Evolutionary conservation across 1,140 invertebrate species (phyloP), one percentile per base, ranked within the genome.

Genomic region (Ceratina calcarata): DNA sequence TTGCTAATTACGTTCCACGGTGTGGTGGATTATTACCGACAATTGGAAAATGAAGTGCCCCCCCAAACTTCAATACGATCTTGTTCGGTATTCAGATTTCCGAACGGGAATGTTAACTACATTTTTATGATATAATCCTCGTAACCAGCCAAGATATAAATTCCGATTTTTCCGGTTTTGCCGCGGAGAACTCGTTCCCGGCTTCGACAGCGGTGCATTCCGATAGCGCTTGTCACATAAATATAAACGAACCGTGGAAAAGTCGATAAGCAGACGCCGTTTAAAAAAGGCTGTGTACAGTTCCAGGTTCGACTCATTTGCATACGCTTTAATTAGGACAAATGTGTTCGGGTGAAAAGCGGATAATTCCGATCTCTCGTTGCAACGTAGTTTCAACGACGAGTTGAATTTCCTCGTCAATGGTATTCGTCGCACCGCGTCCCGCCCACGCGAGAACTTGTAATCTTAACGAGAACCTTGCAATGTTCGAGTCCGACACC

Each of bases 201-300:
- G 73, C 61, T 32, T 1, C 10, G 60, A 64, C 70, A 58, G 74
- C 81, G 80, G 69, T 70, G 66, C 76, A 83, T 67, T 73, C 71
- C 87, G 87, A 82, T 88, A 81, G 70, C 53, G 84, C 76, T 65
- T 76, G 79, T 82, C 82, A 61, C 70, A 74, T 57, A 51, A 81
- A 75, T 75, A 77, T 64, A 74, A 71, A 64, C 20, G 51, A 83
- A 60, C 64, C 16, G 74, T 64, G 61, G 10, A 69, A 72, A 67
- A 55, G 27, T 65, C 49, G 66, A 51, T 37, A 81, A 78, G 65
- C 61, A 45, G 37, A 53, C 18, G 22, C 24, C 18, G 4, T 0
- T 8, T 2, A 62, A 15, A 27, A 16, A 4, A 53, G 49, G 18
- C 61, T 27, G 6, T 6, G 3, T 45, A 10, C 6, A n/a, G n/a